Evolutionary conservation across 2,113 vertebrate genomes (phyloP), one percentile per base, ranked within the genome.

Genomic region (Microcebus ravelobensis): DNA sequence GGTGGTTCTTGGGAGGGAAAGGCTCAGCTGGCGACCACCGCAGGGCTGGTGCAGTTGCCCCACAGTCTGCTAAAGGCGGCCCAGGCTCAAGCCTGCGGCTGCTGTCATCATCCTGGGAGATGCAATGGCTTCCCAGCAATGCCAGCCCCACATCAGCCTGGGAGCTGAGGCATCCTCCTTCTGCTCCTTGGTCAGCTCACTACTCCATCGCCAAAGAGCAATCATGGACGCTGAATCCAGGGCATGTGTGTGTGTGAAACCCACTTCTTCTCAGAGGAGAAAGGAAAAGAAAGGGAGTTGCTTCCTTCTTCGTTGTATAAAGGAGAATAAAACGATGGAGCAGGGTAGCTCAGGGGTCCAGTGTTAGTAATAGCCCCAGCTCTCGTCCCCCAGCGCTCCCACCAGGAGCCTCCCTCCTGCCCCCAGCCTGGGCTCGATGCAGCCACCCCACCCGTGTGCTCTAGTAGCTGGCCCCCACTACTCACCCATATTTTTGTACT

Each of bases 81-180:
- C 21, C 67, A 21, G 34, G 65, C 17, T n/a, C 21, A 27, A 23
- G 34, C 73, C 52, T 5, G 7, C 29, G 12, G 85, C 12, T 52
- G 29, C 34, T 52, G 65, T 17, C 8, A 3, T 17, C 7, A 1
- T 13, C 39, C 45, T 6, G 4, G 21, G 73, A 23, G 9, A 12
- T 29, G 1, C 42, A 13, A 0, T 25, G 29, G 6, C 36, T 20
- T 20, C 18, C 25, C 5, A 4, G 15, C 45, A 21, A 2, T 0
- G 2, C 8, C 45, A 73, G 59, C 25, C 5, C 20, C 10, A 4
- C 15, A 20, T 23, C 48, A 5, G 39, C 25, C n/a, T 29, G 25
- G 91, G 39, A 70, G 65, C 61, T 2, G 27, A 36, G 45, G 20
- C 50, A 6, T 27, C 34, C 23, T 84, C 81, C 55, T 71, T 70